Base-by-base conservation (phyloP, 2,888 invertebrate species). In the Pardosa pseudoannulata region DNA sequence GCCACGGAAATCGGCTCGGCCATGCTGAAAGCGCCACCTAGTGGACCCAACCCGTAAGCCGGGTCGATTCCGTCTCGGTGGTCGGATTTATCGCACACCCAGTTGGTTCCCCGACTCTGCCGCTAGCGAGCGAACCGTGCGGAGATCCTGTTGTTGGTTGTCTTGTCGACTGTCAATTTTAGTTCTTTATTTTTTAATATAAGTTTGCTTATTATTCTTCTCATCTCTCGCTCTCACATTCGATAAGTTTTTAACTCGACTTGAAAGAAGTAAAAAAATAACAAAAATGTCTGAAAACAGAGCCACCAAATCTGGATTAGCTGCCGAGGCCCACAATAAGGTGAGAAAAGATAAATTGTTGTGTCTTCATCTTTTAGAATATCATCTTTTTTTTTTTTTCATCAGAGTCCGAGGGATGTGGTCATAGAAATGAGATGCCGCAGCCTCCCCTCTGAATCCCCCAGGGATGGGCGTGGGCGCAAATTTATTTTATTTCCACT, bases 291-390 rank as follows among this genome's bases (percentile, higher is more conserved):
- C 96, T 90, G 94, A 93, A 92, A 95, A 95, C 93, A 93, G 97
- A 92, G 96, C 96, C 90, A 93, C 96, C 87, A 96, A 96, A 92
- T 96, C 96, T 91, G 98, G 98, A 94, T 96, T 97, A 93, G 98
- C 97, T 90, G 97, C 97, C 85, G 98, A 98, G 92, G 97, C 97
- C 76, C 97, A 98, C 93, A 94, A 96, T 92, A 98, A 97, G 95
- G 98, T 98, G 92, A n/a, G n/a, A 94, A 94, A 16, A 1, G 32
- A 31, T 19, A 65, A n/a, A n/a, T n/a, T n/a, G n/a, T n/a, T 36
- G 36, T 9, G 36, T 7, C 9, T 36, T 36, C 9, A 36, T 36
- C 9, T 9, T 36, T 36, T 36, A 7, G 5, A 7, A 7, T 36
- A 7, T 9, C 36, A 36, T 36, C 36, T 36, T 56, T 9, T 23